Conservation (phyloP, 2,113 vertebrate genomes). For the Rutilus rutilus region DNA sequence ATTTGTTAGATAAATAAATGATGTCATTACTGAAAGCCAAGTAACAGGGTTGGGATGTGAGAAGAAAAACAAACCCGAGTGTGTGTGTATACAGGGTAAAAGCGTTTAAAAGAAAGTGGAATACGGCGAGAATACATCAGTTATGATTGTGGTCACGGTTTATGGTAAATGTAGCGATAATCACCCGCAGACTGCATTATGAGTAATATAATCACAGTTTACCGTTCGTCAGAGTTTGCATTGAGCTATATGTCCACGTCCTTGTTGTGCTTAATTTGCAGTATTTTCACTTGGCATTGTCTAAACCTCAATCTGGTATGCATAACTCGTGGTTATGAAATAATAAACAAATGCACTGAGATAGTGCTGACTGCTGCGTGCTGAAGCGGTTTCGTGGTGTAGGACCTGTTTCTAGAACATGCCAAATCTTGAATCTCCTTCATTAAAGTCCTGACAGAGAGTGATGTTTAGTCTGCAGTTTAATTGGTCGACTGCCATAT, state of each 20-base stretch:
- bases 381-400: slow-evolving; percentile 24
- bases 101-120: too few relatives aligned
- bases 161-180: slow-evolving; percentile 13
- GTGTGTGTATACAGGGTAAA: not conserved
- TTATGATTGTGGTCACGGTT: slow-evolving; percentile 30
- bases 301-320: slow-evolving; percentile 64
- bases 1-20: slow-evolving; percentile 17
- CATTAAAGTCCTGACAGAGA: not conserved
- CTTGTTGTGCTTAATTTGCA: slow-evolving; percentile 16
- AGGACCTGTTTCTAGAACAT: slow-evolving; percentile 39
- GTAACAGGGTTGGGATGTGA: not conserved
- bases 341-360: slow-evolving; percentile 61
- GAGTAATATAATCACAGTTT: not conserved
- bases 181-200: not conserved
- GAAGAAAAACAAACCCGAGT: slow-evolving; percentile 7
- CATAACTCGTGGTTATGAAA: slow-evolving; percentile 63
- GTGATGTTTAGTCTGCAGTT: slow-evolving; percentile 29
- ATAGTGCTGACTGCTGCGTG: slow-evolving; percentile 56
- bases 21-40: slow-evolving; percentile 37
- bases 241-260: slow-evolving; percentile 42
- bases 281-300: slow-evolving; percentile 59
- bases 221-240: not conserved
- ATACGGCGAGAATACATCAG: not conserved
- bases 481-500: not conserved
- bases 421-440: not conserved